A percentile compares a stretch with the other conserved stretches of the same genome.
Conservation (phyloP, 2,797 vertebrate genomes). For the Bradypodion ventrale region DNA sequence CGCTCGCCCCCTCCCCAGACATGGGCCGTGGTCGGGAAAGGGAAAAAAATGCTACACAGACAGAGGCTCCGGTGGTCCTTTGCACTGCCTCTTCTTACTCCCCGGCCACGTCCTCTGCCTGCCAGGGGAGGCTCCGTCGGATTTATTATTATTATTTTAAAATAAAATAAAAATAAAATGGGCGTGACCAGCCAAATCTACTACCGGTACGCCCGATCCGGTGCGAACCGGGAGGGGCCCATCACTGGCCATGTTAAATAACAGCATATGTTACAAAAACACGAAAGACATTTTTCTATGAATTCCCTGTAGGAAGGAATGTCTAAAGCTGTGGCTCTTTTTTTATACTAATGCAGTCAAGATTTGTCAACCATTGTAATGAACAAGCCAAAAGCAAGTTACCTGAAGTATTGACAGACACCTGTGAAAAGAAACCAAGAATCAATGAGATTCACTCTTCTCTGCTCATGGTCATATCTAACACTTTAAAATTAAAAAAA, state of each 20-base stretch:
- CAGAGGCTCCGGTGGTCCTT: no score
- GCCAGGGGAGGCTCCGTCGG: no score
- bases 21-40: no score
- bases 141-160: no score
- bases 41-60: no score
- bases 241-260: background rate
- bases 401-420: slow-evolving; percentile 98
- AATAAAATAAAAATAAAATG: no score
- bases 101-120: no score
- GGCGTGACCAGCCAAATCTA: no score
- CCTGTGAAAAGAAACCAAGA: slow-evolving; percentile 78
- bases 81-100: no score
- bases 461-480: background rate
- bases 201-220: no score
- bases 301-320: background rate
- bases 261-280: background rate
- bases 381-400: slow-evolving; percentile 56
- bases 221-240: no score
- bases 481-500: background rate
- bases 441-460: background rate
- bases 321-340: background rate
- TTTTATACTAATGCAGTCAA: background rate
- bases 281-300: background rate
- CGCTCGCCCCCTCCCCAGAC: no score
- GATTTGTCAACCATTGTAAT: background rate